A percentile compares a stretch with the other conserved stretches of the same genome.
Evolutionary conservation across 1,140 invertebrate genomes (phyloP).

Genomic region (Monochamus saltuarius): DNA sequence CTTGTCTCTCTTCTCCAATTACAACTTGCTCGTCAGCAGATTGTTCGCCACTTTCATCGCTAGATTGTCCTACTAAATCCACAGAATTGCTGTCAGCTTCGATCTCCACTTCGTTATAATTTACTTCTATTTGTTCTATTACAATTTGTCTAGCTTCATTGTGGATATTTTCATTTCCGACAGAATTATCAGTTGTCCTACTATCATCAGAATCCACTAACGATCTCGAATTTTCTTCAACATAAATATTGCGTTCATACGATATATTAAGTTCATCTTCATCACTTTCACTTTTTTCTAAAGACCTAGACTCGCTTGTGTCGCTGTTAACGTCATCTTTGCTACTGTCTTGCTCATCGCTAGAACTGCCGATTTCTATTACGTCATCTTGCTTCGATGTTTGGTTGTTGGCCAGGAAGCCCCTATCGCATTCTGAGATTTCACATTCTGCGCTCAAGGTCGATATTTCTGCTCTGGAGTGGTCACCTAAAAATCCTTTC

Average conservation of each 20-base stretch:
- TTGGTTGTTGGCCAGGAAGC: too few relatives aligned
- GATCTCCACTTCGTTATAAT: neutral
- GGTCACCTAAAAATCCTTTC: constrained; percentile 1
- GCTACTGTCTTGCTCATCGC: neutral
- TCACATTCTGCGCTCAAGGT: too few relatives aligned
- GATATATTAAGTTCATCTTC: neutral
- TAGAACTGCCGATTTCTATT: neutral
- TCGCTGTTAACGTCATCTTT: neutral
- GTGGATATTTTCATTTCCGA: neutral
- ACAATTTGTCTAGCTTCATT: neutral
- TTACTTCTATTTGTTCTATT: neutral
- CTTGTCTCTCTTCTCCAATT: neutral
- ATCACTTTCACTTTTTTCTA: neutral
- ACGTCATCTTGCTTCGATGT: too few relatives aligned
- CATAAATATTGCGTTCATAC: neutral
- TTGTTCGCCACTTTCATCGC: neutral
- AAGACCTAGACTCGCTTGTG: neutral
- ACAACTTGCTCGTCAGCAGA: neutral
- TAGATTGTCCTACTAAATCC: too few relatives aligned
- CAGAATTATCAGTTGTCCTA: neutral
- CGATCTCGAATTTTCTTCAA: neutral
- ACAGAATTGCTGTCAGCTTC: neutral
- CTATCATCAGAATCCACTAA: neutral
- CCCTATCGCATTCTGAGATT: too few relatives aligned
- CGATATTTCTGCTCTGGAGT: too few relatives aligned